Evolutionary conservation across 2,888 invertebrate genomes (phyloP), one percentile per base, ranked within the genome.

Genomic region (Eupsilia transversa): DNA sequence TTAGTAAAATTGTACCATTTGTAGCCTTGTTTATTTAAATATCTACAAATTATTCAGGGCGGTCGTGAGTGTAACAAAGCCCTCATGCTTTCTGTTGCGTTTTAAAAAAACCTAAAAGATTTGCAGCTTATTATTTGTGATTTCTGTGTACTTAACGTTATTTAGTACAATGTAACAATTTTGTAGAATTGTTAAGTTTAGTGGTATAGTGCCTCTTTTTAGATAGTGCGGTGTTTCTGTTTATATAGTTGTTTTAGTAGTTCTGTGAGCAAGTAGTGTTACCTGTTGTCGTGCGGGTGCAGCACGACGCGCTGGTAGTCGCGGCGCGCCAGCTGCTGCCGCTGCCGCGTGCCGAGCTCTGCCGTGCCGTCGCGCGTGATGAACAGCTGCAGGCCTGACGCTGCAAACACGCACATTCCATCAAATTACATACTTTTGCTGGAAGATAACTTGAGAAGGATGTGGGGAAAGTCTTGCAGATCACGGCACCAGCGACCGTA

Each of bases 281-380:
- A 92, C 94, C 95, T 95, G 89, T 94, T 88, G 91, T 94, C 94
- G 91, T 93, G 94, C 85, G 95, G 95, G 68, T 94, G 94, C 90
- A 95, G 92, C 88, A 93, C 94, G 72, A 95, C 95, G 72, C 95
- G 94, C 91, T 94, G 94, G 92, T 92, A 93, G 94, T 93, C 94
- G 72, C 92, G 89, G 63, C 94, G 92, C 86, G 93, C 90, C 63
- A 90, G 97, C 97, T 98, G 98, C 94, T 97, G 97, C 89, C 98
- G 98, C 83, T 98, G 98, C 89, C 98, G 98, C 88, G 98, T 98
- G 86, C 98, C 98, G 86, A 99, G 96, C 69, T 98, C 98, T 52
- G 99, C 98, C 73, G 98, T 98, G 79, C 99, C 99, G 96, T 99
- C 99, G 94, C 98, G 98, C 74, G 98, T 98, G 87, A 99, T 98